These are phyloP conservation scores for Megalops cyprinoides DNA, from an alignment of 2,797 vertebrate genomes.

Conservation along the genomic window DNA sequence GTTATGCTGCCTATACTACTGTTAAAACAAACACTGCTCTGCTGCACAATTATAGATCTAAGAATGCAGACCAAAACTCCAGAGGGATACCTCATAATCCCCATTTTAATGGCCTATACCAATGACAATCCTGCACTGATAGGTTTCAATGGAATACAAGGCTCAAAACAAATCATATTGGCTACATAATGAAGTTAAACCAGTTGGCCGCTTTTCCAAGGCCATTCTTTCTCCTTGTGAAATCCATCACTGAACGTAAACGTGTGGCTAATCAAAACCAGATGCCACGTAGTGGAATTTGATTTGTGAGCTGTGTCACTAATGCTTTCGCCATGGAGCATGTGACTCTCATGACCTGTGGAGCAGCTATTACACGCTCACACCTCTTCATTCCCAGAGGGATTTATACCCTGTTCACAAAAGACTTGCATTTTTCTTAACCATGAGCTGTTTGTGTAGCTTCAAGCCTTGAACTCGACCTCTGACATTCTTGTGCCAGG, in stretches of 20 bases:
- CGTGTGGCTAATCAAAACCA: background rate
- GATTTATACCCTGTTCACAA: background rate
- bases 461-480: background rate
- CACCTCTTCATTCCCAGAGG: background rate
- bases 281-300: slow-evolving; percentile 4
- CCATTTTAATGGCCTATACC: no score
- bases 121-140: background rate
- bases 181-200: background rate
- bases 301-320: background rate
- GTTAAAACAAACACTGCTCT: background rate
- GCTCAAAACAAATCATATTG: background rate
- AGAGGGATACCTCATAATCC: no score
- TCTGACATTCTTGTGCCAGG: background rate
- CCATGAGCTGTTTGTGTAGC: background rate
- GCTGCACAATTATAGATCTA: no score
- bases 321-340: background rate
- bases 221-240: background rate
- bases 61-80: no score
- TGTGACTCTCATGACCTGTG: background rate
- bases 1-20: background rate
- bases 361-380: background rate
- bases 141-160: background rate
- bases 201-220: background rate
- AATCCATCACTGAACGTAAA: background rate
- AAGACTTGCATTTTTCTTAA: background rate